Evolutionary conservation across 2,113 vertebrate species (phyloP).

Genomic region (Neodon shergylaensis): DNA sequence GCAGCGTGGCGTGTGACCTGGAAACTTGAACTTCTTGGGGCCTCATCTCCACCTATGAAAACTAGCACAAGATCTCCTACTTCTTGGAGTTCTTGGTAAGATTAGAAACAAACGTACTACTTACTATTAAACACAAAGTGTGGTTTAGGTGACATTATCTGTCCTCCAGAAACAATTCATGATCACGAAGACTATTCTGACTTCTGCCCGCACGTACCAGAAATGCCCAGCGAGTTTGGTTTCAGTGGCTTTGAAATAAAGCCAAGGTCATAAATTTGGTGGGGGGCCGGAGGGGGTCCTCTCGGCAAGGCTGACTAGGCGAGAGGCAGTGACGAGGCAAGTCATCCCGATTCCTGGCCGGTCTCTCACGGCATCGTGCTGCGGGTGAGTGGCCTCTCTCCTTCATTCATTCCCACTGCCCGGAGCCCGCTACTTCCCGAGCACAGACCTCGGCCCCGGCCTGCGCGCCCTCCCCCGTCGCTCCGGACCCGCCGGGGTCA

Average conservation of each 20-base stretch:
- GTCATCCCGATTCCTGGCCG: conserved; percentile 25
- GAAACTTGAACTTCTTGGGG: conserved; percentile 46
- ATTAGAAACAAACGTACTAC: neutral
- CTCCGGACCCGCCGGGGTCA: conserved; percentile 50
- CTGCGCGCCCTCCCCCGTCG: conserved; percentile 34
- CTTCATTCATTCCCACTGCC: conserved; percentile 69
- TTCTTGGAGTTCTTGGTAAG: neutral
- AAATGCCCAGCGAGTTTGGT: neutral
- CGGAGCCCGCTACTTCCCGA: conserved; percentile 31
- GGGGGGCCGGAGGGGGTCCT: neutral
- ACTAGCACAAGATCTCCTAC: neutral
- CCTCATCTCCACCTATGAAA: conserved; percentile 1
- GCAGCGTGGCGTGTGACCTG: neutral
- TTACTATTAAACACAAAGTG: neutral
- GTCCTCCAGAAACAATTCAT: conserved; percentile 36
- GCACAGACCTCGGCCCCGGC: neutral
- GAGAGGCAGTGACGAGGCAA: conserved; percentile 65
- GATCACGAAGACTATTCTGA: conserved; percentile 19
- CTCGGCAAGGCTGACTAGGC: conserved; percentile 11
- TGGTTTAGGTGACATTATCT: conserved; percentile 14
- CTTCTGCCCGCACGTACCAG: conserved; percentile 7
- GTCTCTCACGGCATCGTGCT: neutral
- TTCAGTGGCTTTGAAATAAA: conserved; percentile 65
- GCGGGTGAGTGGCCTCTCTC: conserved; percentile 35
- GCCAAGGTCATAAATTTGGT: conserved; percentile 76